Base-by-base conservation (phyloP, 2,888 invertebrate species). In the Oligia latruncula region DNA sequence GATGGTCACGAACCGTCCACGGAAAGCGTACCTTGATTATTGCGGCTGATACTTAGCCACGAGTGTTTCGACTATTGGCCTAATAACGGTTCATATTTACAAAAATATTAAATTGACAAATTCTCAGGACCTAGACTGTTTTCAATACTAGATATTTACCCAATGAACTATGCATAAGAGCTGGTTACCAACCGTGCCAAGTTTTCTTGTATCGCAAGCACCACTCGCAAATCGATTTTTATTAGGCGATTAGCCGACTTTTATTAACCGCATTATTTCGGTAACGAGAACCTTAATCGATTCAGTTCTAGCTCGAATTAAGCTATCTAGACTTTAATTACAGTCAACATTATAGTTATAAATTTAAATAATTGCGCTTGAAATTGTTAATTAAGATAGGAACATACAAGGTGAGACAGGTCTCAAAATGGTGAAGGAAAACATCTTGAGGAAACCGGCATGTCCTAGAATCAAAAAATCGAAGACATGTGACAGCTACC, bases 141-240 rank as follows among this genome's bases (percentile, higher is more conserved):
- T 80, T 49, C 46, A 68, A 72, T 72, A 40, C 82, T 74, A 58
- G 49, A 64, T 74, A 86, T 75, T 79, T 84, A 62, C 71, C 4
- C 65, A 84, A 58, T 74, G 60, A 68, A 74, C 73, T 55, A 67
- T 87, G 64, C 70, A 46, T 9, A 65, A 74, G 71, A 66, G 64
- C 15, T 76, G 35, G 74, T 60, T 49, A 71, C 80, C 20, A 74
- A 35, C 35, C 40, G 68, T 78, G 88, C 80, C 83, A 81, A 79
- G 78, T 78, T 77, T 52, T 66, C 76, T 76, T 13, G 66, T 77
- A 84, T 77, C 76, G 67, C 49, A 35, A 77, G 62, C 70, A 74
- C 64, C 65, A 64, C 40, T 82, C 65, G 52, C 78, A 60, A 81
- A 87, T 88, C 88, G 86, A 88, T 88, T 81, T 87, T 81, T 88